phyloP scores from a whole-genome alignment of 2,888 invertebrate species.

The Stegophylla sp. region DNA sequence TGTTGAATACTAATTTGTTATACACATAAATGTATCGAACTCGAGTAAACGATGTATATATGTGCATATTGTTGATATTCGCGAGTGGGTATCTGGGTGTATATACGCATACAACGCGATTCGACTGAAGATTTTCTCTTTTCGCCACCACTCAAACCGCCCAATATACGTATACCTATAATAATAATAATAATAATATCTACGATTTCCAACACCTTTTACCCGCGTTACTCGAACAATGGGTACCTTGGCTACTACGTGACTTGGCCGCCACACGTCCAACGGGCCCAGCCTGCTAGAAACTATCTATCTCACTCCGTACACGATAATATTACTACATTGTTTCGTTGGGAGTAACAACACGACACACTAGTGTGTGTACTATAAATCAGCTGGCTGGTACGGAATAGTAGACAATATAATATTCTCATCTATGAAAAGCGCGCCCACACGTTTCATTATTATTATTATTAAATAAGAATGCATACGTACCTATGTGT shows the following conservation, averaged over 20 bases:
- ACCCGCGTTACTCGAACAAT: constrained; percentile 34
- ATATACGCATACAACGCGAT: neutral
- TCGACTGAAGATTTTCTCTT: constrained; percentile 45
- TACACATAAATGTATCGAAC: neutral
- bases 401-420: neutral
- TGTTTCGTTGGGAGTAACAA: neutral
- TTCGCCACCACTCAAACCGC: neutral
- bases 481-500: too few relatives aligned
- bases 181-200: constrained; percentile 9
- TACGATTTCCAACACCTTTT: constrained; percentile 54
- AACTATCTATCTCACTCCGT: neutral
- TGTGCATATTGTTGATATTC: neutral
- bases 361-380: neutral
- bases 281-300: neutral
- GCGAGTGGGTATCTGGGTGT: constrained; percentile 11
- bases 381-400: neutral
- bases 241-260: constrained; percentile 24
- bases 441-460: neutral
- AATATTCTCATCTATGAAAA: too few relatives aligned
- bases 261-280: constrained; percentile 37
- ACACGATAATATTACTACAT: neutral
- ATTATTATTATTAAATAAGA: too few relatives aligned
- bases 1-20: neutral
- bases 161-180: neutral
- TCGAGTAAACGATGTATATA: neutral